Base-by-base conservation (phyloP, 2,113 vertebrate genomes). In the Tretioscincus oriximinensis region DNA sequence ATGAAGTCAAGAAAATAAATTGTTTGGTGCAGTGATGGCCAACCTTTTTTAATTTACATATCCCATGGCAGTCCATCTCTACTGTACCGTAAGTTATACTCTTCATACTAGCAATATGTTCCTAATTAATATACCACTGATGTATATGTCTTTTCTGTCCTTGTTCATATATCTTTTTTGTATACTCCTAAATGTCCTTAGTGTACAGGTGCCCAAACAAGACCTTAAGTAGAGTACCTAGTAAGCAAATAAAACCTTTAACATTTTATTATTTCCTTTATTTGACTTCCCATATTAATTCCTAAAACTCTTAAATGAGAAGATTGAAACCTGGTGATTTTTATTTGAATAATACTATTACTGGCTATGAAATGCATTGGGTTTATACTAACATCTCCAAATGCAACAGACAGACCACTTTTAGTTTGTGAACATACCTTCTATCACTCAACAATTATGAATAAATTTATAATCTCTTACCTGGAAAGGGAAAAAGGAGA, bases 391-490 rank as follows among this genome's bases (percentile, higher is more conserved):
- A 68, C 69, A 74, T 51, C 82, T 24, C 73, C 41, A 45, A 26
- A 7, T 54, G 75, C 0, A 1, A 5, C 21, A n/a, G 89, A 86
- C 21, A n/a, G 89, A 86, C 73, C 74, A 84, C 84, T 89, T 84
- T 82, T 85, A 29, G 45, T 81, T 82, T 81, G 85, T 92, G 92
- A 93, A 94, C 77, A 81, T 54, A 80, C 60, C 73, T 82, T 87
- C 89, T 88, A 85, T 81, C 81, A 88, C 73, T 89, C 90, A 94
- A 93, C 78, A 94, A 90, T 24, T 35, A 47, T 84, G 89, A 90
- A 84, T 86, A 91, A 88, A 87, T 77, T 85, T 84, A 85, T 95
- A 92, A 93, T 93, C 88, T 88, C 90, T 88, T 95, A 96, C 94
- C 95, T 96, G 94, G 90, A 87, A 88, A 84, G 90, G 87, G 20